Base-by-base conservation (phyloP, 2,113 vertebrate genomes). In the Erythrocercus mccallii region DNA sequence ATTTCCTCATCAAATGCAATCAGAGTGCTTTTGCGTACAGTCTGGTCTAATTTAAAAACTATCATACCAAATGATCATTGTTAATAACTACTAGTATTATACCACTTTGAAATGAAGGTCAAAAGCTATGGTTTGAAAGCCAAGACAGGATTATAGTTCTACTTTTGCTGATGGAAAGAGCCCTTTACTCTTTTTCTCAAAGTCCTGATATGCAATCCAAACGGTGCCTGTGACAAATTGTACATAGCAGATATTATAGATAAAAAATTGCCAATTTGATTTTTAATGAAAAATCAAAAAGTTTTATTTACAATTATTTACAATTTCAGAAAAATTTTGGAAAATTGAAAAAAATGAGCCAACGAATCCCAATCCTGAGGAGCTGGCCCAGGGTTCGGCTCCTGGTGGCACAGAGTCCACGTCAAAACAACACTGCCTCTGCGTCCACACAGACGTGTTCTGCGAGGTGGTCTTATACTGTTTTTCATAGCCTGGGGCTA, bases 21-120 rank as follows among this genome's bases (percentile, higher is more conserved):
- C 94, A 97, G 81, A 95, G 47, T 74, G 64, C 56, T 92, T 96
- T 90, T 81, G 77, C 50, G 93, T 61, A 76, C 74, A 97, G 94
- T 95, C 74, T 96, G 76, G 72, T 89, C 68, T 97, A 97, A 98
- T 97, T 97, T 97, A 86, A 95, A 97, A 98, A 73, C 87, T 93
- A 97, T 95, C 97, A 91, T 88, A 94, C 91, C 77, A 93, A 92
- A 57, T 82, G 85, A 96, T 97, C 96, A 92, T 91, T 93, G 66
- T 73, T 97, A 97, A 96, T 96, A 97, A 92, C 92, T 64, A 88
- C 80, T 71, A 92, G 50, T 94, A 93, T 96, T 94, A 90, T 56
- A 92, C 58, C 85, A 78, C 77, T 90, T 95, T 86, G 91, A 96
- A 97, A 96, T 58, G 61, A 97, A 97, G 96, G 94, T 96, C 96